Base-by-base conservation (phyloP, 1,140 invertebrate species). In the Oryctes rhinoceros region DNA sequence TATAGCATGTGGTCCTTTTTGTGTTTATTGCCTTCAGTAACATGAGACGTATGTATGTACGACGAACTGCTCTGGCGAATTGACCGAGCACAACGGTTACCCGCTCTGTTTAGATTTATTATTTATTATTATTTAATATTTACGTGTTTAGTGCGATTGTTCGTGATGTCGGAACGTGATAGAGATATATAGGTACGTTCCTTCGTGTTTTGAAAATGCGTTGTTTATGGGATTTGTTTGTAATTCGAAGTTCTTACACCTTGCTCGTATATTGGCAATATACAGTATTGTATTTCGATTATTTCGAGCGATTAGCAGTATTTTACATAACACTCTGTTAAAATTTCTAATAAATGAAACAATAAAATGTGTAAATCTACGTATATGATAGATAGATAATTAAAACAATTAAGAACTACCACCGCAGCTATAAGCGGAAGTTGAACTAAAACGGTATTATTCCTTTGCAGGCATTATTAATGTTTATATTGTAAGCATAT, bases 91-190 rank as follows among this genome's bases (percentile, higher is more conserved):
- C 39, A 44, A 7, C 5, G 9, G 39, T 44, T 44, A 10, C 39
- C 5, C 39, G 39, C 1, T 44, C 5, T 44, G 39, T 44, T 59
- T 18, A 15, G 53, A 59, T 59, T 59, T 59, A 15, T 59, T 59
- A 59, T 59, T 59, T 18, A 18, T 59, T 59, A 59, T 59, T 59
- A 59, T 59, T 59, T 59, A 59, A 59, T 59, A 59, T 59, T 59
- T 59, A 59, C 53, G 53, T 59, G 15, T 18, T 59, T 59, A n/a
- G 53, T 15, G 53, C 53, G 53, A 59, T 59, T 59, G 53, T 59
- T 59, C 53, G 53, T 59, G 53, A 59, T 59, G 53, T 18, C 53
- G 18, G 53, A 59, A n/a, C 5, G 53, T 18, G 53, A 59, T 59
- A 59, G 53, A 59, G 53, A 18, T 59, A 59, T 59, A 18, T 4